Percentiles rank a stretch among this genome's conserved stretches.
Evolutionary conservation across 2,113 vertebrate species (phyloP).

Genomic region (Xyliphius kryptos): DNA sequence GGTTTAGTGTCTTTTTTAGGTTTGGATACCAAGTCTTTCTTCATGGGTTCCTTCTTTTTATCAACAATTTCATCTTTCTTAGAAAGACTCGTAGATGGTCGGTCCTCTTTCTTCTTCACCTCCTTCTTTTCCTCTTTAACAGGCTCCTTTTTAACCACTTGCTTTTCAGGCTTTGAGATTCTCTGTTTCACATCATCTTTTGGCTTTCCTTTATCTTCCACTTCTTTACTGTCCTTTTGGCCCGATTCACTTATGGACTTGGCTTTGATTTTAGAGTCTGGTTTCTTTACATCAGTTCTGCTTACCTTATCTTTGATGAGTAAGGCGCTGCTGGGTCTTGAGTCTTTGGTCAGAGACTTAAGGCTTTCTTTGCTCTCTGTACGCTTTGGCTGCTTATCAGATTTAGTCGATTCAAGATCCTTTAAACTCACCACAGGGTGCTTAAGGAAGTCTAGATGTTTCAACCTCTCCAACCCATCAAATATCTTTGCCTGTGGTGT

Average conservation of each 20-base stretch:
- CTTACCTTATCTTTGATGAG: slow-evolving; percentile 52
- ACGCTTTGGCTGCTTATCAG: slow-evolving; percentile 65
- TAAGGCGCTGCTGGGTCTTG: slow-evolving; percentile 46
- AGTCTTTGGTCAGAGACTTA: slow-evolving; percentile 59
- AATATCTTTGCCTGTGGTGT: slow-evolving; percentile 79
- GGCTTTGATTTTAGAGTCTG: slow-evolving; percentile 61
- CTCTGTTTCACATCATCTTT: slow-evolving; percentile 56
- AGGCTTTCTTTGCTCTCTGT: slow-evolving; percentile 81
- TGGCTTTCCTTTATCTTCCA: slow-evolving; percentile 61
- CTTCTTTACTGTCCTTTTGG: slow-evolving; percentile 53
- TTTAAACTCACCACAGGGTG: slow-evolving; percentile 70
- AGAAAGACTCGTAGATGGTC: slow-evolving; percentile 7
- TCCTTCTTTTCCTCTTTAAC: slow-evolving; percentile 65
- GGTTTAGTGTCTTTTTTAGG: slow-evolving; percentile 66
- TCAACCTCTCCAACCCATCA: slow-evolving; percentile 82
- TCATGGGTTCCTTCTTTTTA: slow-evolving; percentile 54
- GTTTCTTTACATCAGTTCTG: slow-evolving; percentile 57
- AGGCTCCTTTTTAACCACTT: slow-evolving; percentile 61
- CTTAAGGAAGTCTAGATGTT: slow-evolving; percentile 80
- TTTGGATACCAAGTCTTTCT: slow-evolving; percentile 54
- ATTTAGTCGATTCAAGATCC: slow-evolving; percentile 60
- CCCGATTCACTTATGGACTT: slow-evolving; percentile 47
- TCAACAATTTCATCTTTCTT: slow-evolving; percentile 60
- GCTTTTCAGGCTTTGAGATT: slow-evolving; percentile 55
- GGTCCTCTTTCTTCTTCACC: slow-evolving; percentile 64